These are phyloP conservation scores for Heliconius hermathena DNA, from an alignment of 1,140 invertebrate genomes.

Conservation along the genomic window DNA sequence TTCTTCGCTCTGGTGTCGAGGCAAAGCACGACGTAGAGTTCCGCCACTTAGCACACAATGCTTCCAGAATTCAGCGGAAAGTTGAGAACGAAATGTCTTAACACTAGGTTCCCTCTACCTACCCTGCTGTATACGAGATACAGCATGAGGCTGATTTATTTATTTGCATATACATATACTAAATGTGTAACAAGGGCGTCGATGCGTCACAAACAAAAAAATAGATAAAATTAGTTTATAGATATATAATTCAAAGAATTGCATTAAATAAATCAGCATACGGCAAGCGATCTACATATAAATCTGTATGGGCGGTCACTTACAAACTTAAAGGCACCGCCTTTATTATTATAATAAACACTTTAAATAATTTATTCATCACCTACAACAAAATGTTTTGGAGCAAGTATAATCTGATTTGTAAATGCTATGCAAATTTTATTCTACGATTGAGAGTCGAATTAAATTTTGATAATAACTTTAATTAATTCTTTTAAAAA, in stretches of 20 bases:
- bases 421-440: slow-evolving; percentile 14
- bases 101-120: too few relatives aligned
- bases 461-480: slow-evolving; percentile 11
- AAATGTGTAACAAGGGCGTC: neutral
- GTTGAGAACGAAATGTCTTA: too few relatives aligned
- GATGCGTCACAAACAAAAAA: neutral
- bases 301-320: slow-evolving; percentile 9
- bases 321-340: slow-evolving; percentile 1
- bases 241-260: slow-evolving; percentile 13
- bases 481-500: neutral
- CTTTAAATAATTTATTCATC: slow-evolving; percentile 14
- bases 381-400: slow-evolving; percentile 11
- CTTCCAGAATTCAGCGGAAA: too few relatives aligned
- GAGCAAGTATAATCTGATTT: slow-evolving; percentile 14
- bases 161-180: too few relatives aligned
- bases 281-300: neutral
- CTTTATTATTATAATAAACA: slow-evolving; percentile 13
- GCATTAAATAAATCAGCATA: neutral
- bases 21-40: too few relatives aligned
- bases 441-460: slow-evolving; percentile 1
- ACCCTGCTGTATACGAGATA: too few relatives aligned
- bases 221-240: neutral
- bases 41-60: too few relatives aligned
- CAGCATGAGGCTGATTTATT: too few relatives aligned
- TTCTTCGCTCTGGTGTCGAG: too few relatives aligned